Percentiles rank a stretch among this genome's conserved stretches.
Conservation (phyloP, 2,888 invertebrate genomes). For the Platynereis dumerilii region DNA sequence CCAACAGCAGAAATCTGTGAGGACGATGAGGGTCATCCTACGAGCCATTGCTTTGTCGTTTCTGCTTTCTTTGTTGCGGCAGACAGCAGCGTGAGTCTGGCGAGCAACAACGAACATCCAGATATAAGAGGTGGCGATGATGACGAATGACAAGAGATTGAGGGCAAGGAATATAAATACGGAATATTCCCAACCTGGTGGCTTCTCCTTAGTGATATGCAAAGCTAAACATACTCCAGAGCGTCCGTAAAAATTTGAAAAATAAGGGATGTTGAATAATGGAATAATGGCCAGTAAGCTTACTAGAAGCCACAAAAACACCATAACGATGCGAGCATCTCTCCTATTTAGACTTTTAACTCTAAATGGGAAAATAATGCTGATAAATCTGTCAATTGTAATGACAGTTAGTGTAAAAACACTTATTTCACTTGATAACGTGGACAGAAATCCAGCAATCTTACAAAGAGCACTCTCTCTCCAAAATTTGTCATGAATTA, state of each 20-base stretch:
- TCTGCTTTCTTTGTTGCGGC: slow-evolving; percentile 51
- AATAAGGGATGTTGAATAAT: slow-evolving; percentile 58
- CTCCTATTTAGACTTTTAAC: slow-evolving; percentile 48
- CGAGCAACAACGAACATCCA: slow-evolving; percentile 67
- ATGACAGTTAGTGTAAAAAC: slow-evolving; percentile 64
- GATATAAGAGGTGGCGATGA: slow-evolving; percentile 65
- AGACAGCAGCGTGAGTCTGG: slow-evolving; percentile 63
- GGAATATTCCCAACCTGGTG: slow-evolving; percentile 67
- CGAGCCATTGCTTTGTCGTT: slow-evolving; percentile 65
- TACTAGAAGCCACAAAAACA: slow-evolving; percentile 50
- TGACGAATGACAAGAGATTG: slow-evolving; percentile 65
- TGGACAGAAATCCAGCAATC: slow-evolving; percentile 58
- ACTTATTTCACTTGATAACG: slow-evolving; percentile 64
- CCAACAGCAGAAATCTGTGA: slow-evolving; percentile 68
- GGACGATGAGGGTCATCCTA: slow-evolving; percentile 67
- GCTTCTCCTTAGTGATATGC: slow-evolving; percentile 66
- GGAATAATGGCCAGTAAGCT: slow-evolving; percentile 49
- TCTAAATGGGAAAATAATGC: slow-evolving; percentile 61
- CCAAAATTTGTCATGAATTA: slow-evolving; percentile 54
- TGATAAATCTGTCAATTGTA: slow-evolving; percentile 62
- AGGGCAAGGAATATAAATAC: slow-evolving; percentile 67
- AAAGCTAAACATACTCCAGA: slow-evolving; percentile 68
- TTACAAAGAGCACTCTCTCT: slow-evolving; percentile 52
- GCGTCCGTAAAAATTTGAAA: slow-evolving; percentile 66
- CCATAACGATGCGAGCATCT: slow-evolving; percentile 52